A percentile compares a stretch with the other conserved stretches of the same genome.
Evolutionary conservation across 2,888 invertebrate species (phyloP).

Genomic region (Rosalia funebris): DNA sequence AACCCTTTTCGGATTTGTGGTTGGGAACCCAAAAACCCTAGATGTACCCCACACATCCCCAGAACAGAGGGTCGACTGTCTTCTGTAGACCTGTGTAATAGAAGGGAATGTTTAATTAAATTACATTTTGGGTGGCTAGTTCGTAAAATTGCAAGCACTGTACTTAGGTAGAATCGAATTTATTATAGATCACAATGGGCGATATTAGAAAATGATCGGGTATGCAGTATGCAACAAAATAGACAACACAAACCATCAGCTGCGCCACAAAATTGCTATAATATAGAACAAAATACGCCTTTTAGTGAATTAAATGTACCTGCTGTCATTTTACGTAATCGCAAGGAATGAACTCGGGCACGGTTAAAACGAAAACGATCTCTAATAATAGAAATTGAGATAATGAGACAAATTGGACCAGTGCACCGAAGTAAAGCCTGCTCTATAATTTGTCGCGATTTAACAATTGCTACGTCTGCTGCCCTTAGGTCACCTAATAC

Average conservation of each 20-base stretch:
- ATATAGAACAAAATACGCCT: conserved; percentile 27
- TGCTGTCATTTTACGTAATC: conserved; percentile 47
- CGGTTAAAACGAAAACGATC: conserved; percentile 46
- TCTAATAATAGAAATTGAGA: conserved; percentile 50
- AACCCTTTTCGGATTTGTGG: too few relatives aligned
- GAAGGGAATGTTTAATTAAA: too few relatives aligned
- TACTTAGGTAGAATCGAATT: too few relatives aligned
- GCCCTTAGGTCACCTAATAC: conserved; percentile 25
- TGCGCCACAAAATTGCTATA: conserved; percentile 33
- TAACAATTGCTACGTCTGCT: conserved; percentile 43
- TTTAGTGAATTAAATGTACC: conserved; percentile 41
- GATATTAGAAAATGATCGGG: conserved; percentile 27
- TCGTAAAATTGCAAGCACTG: too few relatives aligned
- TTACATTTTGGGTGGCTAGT: too few relatives aligned
- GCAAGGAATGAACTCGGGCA: conserved; percentile 19
- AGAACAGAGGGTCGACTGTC: too few relatives aligned
- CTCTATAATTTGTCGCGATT: conserved; percentile 52
- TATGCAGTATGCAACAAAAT: conserved; percentile 20
- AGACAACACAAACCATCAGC: conserved; percentile 33
- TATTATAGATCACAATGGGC: background rate
- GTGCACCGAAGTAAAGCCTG: conserved; percentile 35
- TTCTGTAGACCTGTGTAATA: too few relatives aligned
- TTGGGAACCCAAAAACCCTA: too few relatives aligned
- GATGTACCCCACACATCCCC: too few relatives aligned
- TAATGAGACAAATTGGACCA: conserved; percentile 46